Percentiles rank a stretch among this genome's conserved stretches.
These are phyloP conservation scores for Doris montereyensis DNA, from an alignment of 2,888 invertebrate genomes.

Conservation along the genomic window DNA sequence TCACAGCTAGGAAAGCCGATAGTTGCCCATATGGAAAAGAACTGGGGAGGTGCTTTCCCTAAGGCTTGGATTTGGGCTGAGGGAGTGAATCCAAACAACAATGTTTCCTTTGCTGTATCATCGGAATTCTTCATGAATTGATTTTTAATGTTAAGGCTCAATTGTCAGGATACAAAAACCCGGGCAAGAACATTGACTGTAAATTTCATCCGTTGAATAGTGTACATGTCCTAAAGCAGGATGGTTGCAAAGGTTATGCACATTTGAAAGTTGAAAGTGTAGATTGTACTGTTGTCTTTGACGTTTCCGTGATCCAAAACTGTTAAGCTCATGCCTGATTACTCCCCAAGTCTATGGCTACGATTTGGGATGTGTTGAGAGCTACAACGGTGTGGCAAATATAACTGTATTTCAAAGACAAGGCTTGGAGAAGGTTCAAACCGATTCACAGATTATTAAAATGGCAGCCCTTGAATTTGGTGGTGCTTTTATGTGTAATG, in stretches of 20 bases:
- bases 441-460: conserved; percentile 50
- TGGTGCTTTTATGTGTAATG: conserved; percentile 53
- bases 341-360: conserved; percentile 59
- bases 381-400: conserved; percentile 50
- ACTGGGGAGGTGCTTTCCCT: conserved; percentile 64
- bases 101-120: conserved; percentile 52
- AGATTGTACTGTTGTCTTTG: conserved; percentile 46
- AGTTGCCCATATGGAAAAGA: conserved; percentile 59
- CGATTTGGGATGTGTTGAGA: conserved; percentile 53
- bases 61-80: conserved; percentile 62
- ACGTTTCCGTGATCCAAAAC: conserved; percentile 34
- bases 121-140: conserved; percentile 52
- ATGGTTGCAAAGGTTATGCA: conserved; percentile 53
- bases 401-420: conserved; percentile 43
- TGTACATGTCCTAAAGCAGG: conserved; percentile 38
- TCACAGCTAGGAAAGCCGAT: conserved; percentile 40
- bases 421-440: conserved; percentile 1
- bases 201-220: conserved; percentile 57
- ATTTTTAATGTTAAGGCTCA: conserved; percentile 50
- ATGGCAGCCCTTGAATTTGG: conserved; percentile 61
- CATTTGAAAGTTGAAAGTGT: conserved; percentile 45
- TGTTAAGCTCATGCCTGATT: conserved; percentile 57
- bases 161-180: conserved; percentile 59
- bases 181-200: conserved; percentile 45
- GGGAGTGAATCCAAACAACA: conserved; percentile 45